phyloP scores from a whole-genome alignment of 30 jellyfish, hydroid and myxozoan species.

The Turritopsis rubra region DNA sequence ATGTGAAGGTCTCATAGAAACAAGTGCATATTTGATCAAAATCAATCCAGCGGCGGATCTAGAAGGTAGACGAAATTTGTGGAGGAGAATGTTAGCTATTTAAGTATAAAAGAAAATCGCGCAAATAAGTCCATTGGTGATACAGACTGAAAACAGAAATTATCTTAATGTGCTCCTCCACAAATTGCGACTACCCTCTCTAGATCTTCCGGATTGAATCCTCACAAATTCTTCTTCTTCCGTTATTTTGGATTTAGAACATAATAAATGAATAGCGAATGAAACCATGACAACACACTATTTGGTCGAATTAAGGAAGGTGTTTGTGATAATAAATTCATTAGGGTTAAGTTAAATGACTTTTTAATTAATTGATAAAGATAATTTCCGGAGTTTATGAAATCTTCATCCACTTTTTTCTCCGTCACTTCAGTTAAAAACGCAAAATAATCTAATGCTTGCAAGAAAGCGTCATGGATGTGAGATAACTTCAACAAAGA shows the following conservation, averaged over 20 bases:
- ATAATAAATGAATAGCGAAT: neutral
- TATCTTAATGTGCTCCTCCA: too few species aligned
- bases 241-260: neutral
- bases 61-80: too few species aligned
- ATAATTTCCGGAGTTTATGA: neutral
- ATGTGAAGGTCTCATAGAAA: neutral
- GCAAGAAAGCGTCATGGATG: neutral
- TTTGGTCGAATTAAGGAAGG: neutral
- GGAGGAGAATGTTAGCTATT: too few species aligned
- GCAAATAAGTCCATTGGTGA: too few species aligned
- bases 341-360: neutral
- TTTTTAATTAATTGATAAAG: neutral
- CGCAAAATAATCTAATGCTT: neutral
- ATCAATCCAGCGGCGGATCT: too few species aligned
- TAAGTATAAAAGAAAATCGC: too few species aligned
- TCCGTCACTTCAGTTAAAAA: neutral
- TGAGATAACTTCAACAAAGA: neutral
- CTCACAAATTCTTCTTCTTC: neutral
- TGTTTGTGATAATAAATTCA: neutral
- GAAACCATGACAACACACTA: neutral
- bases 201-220: neutral
- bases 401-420: neutral
- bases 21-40: neutral
- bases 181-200: too few species aligned
- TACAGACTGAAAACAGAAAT: too few species aligned